Base-by-base conservation (phyloP, 1,140 invertebrate species). In the Acyrthosiphon pisum region DNA sequence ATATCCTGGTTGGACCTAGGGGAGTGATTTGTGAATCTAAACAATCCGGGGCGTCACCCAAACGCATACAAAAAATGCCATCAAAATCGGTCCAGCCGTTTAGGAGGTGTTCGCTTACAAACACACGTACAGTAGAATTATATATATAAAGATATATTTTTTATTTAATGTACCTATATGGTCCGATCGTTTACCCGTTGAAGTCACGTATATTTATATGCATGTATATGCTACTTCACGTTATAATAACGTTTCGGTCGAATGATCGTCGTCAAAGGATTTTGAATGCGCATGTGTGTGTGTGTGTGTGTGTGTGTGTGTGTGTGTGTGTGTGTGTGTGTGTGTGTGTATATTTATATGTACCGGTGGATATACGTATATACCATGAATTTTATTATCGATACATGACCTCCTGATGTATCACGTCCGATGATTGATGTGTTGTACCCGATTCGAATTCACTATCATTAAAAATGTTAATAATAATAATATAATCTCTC, bases 391-490 rank as follows among this genome's bases (percentile, higher is more conserved):
- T n/a, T 81, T 83, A 83, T 23, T 83, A 83, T 83, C 35, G 35
- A 76, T n/a, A n/a, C 18, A 18, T 6, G n/a, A 30, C n/a, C n/a
- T 23, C 81, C 6, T 14, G 37, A 86, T 86, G 23, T 30, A 86
- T 84, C 35, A 22, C 8, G 41, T 86, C 22, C 83, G 37, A 86
- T 86, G 83, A 44, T 86, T 44, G 41, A 86, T 86, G 83, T 26
- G 83, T 14, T 84, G 8, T 84, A 41, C 23, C 37, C 23, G 41
- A 44, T 86, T 41, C 83, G 41, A 44, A 86, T 44, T 44, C 23
- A 4, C 37, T 9, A 0, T 86, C 83, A 86, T 86, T 44, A 86
- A 86, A 86, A 44, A 86, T 86, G 83, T 86, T 86, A 86, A 86
- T 86, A 86, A 41, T 84, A 84, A 53, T 53, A 23, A 23, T 30